These are phyloP conservation scores for Gracilinanus agilis DNA, from an alignment of 2,113 vertebrate species.

Conservation along the genomic window DNA sequence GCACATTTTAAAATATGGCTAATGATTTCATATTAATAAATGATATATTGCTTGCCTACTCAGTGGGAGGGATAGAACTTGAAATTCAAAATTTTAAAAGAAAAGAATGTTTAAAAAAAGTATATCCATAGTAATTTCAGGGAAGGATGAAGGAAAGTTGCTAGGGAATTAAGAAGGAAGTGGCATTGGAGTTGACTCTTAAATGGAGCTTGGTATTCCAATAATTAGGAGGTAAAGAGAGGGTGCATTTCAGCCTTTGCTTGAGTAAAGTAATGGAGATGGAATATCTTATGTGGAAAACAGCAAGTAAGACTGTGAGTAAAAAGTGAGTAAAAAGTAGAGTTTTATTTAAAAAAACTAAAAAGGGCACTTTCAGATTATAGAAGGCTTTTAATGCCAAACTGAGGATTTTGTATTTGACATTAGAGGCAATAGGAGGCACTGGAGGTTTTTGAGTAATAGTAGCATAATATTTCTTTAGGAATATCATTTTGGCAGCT, in stretches of 20 bases:
- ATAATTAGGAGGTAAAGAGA: not conserved
- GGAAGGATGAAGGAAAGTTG: not conserved
- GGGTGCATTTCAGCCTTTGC: not conserved
- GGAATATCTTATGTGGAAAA: not conserved
- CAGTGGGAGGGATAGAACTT: not conserved
- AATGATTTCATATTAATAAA: not conserved
- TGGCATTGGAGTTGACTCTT: not conserved
- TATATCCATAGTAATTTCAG: not conserved
- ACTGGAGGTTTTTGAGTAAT: not conserved
- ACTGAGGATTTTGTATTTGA: not conserved
- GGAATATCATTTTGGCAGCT: too few species aligned
- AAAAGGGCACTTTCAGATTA: not conserved
- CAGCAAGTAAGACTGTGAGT: not conserved
- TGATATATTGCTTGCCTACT: not conserved
- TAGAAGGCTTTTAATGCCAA: not conserved
- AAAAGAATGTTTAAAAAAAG: too few species aligned
- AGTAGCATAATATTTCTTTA: not conserved
- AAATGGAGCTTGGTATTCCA: not conserved
- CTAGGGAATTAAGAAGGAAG: not conserved
- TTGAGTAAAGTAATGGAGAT: not conserved
- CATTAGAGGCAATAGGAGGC: not conserved
- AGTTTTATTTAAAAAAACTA: too few species aligned
- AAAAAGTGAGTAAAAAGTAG: too few species aligned
- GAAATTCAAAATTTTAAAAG: not conserved
- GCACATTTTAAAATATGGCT: not conserved